Evolutionary conservation across 2,888 invertebrate genomes (phyloP).

Genomic region (Thecocarcelia acutangulata): DNA sequence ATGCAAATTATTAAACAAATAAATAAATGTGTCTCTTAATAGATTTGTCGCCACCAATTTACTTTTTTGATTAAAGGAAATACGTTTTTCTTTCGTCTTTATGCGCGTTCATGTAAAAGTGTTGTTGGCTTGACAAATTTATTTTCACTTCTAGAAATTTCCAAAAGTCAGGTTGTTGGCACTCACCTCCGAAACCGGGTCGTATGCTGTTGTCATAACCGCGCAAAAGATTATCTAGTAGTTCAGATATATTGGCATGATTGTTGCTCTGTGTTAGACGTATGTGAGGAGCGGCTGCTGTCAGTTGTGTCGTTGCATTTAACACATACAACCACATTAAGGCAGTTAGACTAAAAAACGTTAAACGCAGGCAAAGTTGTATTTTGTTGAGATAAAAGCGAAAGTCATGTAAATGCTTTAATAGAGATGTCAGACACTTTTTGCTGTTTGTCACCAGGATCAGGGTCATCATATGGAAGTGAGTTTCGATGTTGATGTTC

Average conservation of each 20-base stretch:
- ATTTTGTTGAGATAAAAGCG: conserved; percentile 40
- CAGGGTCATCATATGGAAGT: conserved; percentile 20
- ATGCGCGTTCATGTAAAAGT: too few species aligned
- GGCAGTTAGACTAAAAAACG: conserved; percentile 37
- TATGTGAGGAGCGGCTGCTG: conserved; percentile 73
- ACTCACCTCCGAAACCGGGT: conserved; percentile 89
- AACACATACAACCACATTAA: conserved; percentile 57
- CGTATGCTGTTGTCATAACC: conserved; percentile 91
- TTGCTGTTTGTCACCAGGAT: conserved; percentile 50
- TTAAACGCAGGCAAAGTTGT: conserved; percentile 28
- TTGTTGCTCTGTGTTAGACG: conserved; percentile 84
- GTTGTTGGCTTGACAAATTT: conserved; percentile 1
- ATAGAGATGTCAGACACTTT: conserved; percentile 18
- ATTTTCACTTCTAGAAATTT: background rate
- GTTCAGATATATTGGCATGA: conserved; percentile 87
- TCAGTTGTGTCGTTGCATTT: conserved; percentile 66
- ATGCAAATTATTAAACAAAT: background rate
- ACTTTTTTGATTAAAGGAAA: conserved; percentile 40
- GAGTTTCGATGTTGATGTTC: background rate
- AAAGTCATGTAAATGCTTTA: conserved; percentile 22
- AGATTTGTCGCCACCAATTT: conserved; percentile 16
- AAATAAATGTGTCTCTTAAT: conserved; percentile 29
- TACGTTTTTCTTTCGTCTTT: background rate
- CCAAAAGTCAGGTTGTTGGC: background rate
- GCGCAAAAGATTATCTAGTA: conserved; percentile 87